A percentile compares a stretch with the other conserved stretches of the same genome.
These are phyloP conservation scores for Uromys caudimaculatus DNA, from an alignment of 2,797 vertebrate species.

Conservation along the genomic window DNA sequence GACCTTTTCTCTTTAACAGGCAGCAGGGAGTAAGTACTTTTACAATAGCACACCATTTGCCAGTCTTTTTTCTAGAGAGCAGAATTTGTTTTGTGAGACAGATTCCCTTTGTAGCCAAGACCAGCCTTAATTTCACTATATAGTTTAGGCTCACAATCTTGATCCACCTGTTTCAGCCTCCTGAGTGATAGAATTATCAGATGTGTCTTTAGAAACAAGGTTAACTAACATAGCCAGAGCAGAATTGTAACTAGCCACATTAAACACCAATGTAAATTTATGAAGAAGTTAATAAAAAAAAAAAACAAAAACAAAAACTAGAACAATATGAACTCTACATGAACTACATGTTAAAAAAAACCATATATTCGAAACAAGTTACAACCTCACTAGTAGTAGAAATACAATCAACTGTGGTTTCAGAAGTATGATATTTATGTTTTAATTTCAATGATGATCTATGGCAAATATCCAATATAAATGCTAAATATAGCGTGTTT, in stretches of 20 bases:
- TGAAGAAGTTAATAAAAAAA: not conserved
- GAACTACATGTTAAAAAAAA: not conserved
- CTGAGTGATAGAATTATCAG: not conserved
- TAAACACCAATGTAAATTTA: slow-evolving; percentile 19
- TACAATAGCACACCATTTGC: not conserved
- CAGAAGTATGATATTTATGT: not conserved
- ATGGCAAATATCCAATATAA: not conserved
- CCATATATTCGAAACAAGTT: slow-evolving; percentile 21
- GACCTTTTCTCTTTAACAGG: not conserved
- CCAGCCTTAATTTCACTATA: not conserved
- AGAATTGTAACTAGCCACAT: slow-evolving; percentile 12
- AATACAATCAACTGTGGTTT: slow-evolving; percentile 44
- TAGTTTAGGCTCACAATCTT: not conserved
- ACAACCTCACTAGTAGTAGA: not conserved
- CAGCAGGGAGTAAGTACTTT: slow-evolving; percentile 17
- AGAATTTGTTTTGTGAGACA: not conserved
- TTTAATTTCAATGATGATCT: slow-evolving; percentile 40
- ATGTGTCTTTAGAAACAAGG: not conserved
- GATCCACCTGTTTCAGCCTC: not conserved
- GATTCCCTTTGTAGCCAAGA: not conserved
- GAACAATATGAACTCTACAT: not conserved
- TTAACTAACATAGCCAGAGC: slow-evolving; percentile 23
- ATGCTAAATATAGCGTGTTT: slow-evolving; percentile 39
- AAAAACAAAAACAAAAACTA: slow-evolving; percentile 10
- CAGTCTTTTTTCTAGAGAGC: not conserved